Evolutionary conservation across 2,797 vertebrate species (phyloP).

Genomic region (Sebastes steindachneri): DNA sequence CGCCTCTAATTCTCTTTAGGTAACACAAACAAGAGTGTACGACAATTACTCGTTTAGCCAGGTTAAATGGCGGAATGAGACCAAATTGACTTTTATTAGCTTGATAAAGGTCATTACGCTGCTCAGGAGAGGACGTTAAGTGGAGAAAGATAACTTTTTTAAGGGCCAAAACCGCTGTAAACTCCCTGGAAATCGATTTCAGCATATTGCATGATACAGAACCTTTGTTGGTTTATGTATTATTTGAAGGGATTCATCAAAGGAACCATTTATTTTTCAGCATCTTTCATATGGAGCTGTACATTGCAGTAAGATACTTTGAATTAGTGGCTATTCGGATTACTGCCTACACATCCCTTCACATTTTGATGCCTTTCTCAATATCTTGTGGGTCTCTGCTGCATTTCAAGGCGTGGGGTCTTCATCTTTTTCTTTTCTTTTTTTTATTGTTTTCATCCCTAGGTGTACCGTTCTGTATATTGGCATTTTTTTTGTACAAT

Average conservation of each 20-base stretch:
- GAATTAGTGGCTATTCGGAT: conserved; percentile 45
- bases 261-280: conserved; percentile 48
- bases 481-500: conserved; percentile 83
- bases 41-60: conserved; percentile 41
- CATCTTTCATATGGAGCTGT: conserved; percentile 55
- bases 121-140: conserved; percentile 13
- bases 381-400: conserved; percentile 65
- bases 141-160: not conserved
- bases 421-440: conserved; percentile 40
- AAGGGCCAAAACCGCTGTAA: conserved; percentile 28
- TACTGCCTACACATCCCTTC: conserved; percentile 44
- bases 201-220: conserved; percentile 43
- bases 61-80: conserved; percentile 37
- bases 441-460: conserved; percentile 65
- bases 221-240: conserved; percentile 31
- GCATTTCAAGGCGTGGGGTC: conserved; percentile 59
- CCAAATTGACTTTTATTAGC: conserved; percentile 39
- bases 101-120: conserved; percentile 45
- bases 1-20: conserved; percentile 36
- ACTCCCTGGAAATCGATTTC: conserved; percentile 16
- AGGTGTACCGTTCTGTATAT: conserved; percentile 82
- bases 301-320: conserved; percentile 55
- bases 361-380: conserved; percentile 75
- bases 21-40: conserved; percentile 30
- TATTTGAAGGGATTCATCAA: conserved; percentile 39